phyloP scores from a whole-genome alignment of 1,140 invertebrate species.

The Monochamus saltuarius region DNA sequence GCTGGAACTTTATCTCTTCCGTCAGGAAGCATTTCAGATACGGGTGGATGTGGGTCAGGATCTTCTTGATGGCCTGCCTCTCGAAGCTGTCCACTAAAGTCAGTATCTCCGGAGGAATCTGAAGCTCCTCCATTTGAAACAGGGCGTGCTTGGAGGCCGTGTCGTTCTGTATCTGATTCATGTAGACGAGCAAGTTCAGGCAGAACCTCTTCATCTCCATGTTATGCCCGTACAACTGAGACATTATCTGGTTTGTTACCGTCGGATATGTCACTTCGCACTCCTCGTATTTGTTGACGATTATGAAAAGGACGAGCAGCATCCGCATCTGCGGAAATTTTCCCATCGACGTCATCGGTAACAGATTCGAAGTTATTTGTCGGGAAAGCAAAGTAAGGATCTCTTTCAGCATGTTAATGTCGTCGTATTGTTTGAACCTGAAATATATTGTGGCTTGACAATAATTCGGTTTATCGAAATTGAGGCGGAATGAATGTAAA shows the following conservation, averaged over 20 bases:
- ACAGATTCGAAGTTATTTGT: slow-evolving; percentile 14
- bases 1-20: slow-evolving; percentile 26
- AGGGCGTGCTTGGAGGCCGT: slow-evolving; percentile 19
- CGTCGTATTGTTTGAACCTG: slow-evolving; percentile 24
- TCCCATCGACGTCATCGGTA: slow-evolving; percentile 22
- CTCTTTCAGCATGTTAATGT: slow-evolving; percentile 28
- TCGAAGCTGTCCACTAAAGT: slow-evolving; percentile 20
- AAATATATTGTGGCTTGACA: slow-evolving; percentile 6
- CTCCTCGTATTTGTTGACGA: slow-evolving; percentile 32
- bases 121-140: slow-evolving; percentile 27
- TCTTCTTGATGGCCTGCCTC: slow-evolving; percentile 19
- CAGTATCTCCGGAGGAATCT: slow-evolving; percentile 24
- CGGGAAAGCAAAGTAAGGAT: slow-evolving; percentile 28
- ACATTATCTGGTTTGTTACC: slow-evolving; percentile 28
- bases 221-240: slow-evolving; percentile 25
- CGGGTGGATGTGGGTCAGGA: slow-evolving; percentile 25
- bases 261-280: slow-evolving; percentile 29
- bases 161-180: slow-evolving; percentile 9
- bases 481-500: no score
- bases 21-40: slow-evolving; percentile 28
- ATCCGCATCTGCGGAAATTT: slow-evolving; percentile 25
- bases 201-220: slow-evolving; percentile 23
- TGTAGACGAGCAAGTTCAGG: slow-evolving; percentile 25
- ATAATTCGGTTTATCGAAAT: no score
- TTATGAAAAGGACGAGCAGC: slow-evolving; percentile 26